phyloP scores from a whole-genome alignment of 2,113 vertebrate genomes.

The mouse (Mus musculus) region DNA sequence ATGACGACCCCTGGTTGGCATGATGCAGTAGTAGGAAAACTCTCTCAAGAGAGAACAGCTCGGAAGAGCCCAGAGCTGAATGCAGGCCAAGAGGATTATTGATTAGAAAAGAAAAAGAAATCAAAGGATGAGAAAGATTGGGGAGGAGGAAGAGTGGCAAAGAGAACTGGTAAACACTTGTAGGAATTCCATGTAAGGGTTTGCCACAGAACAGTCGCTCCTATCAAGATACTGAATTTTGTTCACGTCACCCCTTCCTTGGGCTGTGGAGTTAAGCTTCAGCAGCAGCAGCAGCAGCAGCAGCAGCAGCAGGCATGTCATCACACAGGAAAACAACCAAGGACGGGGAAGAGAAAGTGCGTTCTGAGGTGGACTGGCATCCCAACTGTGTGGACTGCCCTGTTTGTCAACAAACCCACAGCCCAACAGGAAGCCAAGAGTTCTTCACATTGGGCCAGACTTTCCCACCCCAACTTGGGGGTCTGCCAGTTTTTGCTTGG shows the following conservation, averaged over 20 bases:
- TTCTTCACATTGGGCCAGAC: constrained; percentile 69
- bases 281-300: background rate
- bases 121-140: background rate
- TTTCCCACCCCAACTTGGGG: constrained; percentile 77
- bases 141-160: fast-evolving
- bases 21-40: background rate
- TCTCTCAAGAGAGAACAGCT: background rate
- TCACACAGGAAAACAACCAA: background rate
- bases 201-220: background rate
- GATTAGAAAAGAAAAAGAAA: background rate
- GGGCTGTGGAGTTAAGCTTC: background rate
- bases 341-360: constrained; percentile 11
- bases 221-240: background rate
- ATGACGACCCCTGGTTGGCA: background rate
- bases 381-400: background rate
- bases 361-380: constrained; percentile 42
- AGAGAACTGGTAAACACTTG: fast-evolving
- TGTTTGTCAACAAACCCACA: constrained; percentile 69
- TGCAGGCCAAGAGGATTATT: background rate
- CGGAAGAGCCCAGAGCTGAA: background rate
- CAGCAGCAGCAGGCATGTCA: background rate
- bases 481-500: constrained; percentile 77
- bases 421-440: constrained; percentile 58
- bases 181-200: background rate
- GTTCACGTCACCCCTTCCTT: background rate